Percentiles rank a stretch among this genome's conserved stretches.
Evolutionary conservation across 2,888 invertebrate species (phyloP).

Genomic region (Amblyteles armatorius): DNA sequence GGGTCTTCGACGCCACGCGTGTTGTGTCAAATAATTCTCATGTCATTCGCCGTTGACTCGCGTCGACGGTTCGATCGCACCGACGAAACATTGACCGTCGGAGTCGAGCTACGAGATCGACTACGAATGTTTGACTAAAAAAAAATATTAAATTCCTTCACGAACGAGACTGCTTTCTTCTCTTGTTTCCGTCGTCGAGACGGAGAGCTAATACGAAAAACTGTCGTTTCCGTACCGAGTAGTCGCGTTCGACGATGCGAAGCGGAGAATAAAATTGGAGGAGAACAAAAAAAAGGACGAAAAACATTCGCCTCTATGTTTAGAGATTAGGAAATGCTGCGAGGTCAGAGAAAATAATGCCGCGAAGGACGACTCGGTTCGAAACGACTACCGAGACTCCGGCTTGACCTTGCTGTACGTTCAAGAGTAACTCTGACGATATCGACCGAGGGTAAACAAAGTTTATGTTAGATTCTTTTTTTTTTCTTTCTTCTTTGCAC

Average conservation of each 20-base stretch:
- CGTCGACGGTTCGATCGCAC: background rate
- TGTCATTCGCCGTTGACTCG: background rate
- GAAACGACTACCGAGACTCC: background rate
- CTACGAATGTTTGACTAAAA: background rate
- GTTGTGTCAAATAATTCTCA: slow-evolving; percentile 14
- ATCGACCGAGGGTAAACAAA: background rate
- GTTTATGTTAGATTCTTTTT: slow-evolving; percentile 5
- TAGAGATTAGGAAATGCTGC: background rate
- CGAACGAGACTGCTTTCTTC: background rate
- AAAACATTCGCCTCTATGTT: background rate
- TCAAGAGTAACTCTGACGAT: background rate
- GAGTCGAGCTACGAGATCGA: background rate
- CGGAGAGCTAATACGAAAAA: background rate
- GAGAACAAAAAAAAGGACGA: background rate
- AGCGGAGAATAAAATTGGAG: background rate
- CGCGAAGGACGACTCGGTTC: background rate
- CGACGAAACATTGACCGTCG: background rate
- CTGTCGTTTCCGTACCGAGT: background rate
- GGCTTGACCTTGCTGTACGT: background rate
- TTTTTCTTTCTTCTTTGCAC: background rate
- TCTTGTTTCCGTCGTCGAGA: background rate
- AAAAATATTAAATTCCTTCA: background rate
- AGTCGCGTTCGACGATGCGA: background rate
- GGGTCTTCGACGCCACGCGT: slow-evolving; percentile 40
- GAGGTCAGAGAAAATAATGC: background rate